A percentile compares a stretch with the other conserved stretches of the same genome.
These are phyloP conservation scores for Eulithis testata DNA, from an alignment of 2,888 invertebrate genomes.

Conservation along the genomic window DNA sequence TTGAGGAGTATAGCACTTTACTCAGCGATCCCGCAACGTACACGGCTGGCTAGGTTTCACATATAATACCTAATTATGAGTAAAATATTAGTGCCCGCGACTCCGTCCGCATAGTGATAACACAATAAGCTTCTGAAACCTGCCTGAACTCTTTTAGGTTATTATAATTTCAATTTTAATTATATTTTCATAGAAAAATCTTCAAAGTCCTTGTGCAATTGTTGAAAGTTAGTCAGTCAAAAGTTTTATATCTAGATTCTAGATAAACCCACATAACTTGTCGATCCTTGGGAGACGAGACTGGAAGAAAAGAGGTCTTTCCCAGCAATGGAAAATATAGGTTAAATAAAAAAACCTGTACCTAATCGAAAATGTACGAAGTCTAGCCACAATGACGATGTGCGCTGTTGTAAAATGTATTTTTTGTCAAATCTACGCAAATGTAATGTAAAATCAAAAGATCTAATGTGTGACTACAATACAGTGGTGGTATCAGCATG, in stretches of 20 bases:
- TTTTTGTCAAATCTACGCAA: background rate
- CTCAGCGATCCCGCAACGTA: slow-evolving; percentile 4
- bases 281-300: too few species aligned
- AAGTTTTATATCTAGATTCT: too few species aligned
- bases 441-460: too few species aligned
- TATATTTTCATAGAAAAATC: too few species aligned
- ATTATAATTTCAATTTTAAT: too few species aligned
- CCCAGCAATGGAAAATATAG: too few species aligned
- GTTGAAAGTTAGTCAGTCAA: too few species aligned
- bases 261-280: too few species aligned
- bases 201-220: too few species aligned
- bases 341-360: too few species aligned
- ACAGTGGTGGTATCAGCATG: slow-evolving; percentile 15
- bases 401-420: background rate
- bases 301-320: too few species aligned
- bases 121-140: background rate
- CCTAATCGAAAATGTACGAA: background rate
- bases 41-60: slow-evolving; percentile 1
- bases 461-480: slow-evolving; percentile 2
- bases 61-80: background rate
- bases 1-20: slow-evolving; percentile 4
- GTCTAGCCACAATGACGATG: background rate
- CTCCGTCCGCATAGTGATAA: background rate
- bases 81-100: background rate
- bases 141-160: background rate